These are phyloP conservation scores for Gracilinanus agilis DNA, from an alignment of 2,113 vertebrate genomes.

Conservation along the genomic window DNA sequence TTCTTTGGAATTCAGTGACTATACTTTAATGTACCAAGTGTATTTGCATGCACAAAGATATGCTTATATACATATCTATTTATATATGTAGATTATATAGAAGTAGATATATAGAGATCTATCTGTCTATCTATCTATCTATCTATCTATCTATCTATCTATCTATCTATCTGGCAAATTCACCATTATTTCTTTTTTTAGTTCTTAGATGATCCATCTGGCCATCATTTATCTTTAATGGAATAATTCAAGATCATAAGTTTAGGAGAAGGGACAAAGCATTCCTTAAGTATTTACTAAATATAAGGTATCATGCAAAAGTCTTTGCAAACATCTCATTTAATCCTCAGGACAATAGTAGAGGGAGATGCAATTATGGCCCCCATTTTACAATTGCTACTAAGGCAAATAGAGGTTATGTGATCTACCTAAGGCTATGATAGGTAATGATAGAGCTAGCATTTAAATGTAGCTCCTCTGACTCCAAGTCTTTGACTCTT, in stretches of 20 bases:
- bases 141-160: no score
- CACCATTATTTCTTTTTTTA: no score
- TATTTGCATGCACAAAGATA: not conserved
- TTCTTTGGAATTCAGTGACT: conserved; percentile 13
- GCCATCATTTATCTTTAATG: not conserved
- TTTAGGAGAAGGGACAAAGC: not conserved
- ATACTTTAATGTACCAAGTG: conserved; percentile 14
- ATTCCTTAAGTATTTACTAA: not conserved
- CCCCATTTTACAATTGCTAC: not conserved
- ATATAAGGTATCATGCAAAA: not conserved
- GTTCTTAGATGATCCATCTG: no score
- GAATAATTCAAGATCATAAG: not conserved
- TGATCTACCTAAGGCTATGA: not conserved
- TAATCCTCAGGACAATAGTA: not conserved
- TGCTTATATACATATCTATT: no score
- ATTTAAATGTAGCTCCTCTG: not conserved
- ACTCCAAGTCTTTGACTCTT: not conserved
- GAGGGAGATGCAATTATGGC: not conserved
- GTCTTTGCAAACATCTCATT: not conserved
- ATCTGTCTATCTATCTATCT: conserved; percentile 13
- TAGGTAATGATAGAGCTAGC: not conserved
- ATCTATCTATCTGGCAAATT: no score
- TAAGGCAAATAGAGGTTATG: not conserved
- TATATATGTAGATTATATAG: no score
- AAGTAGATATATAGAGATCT: not conserved